Evolutionary conservation across 2,797 vertebrate species (phyloP).

Genomic region (Garrulus glandarius): DNA sequence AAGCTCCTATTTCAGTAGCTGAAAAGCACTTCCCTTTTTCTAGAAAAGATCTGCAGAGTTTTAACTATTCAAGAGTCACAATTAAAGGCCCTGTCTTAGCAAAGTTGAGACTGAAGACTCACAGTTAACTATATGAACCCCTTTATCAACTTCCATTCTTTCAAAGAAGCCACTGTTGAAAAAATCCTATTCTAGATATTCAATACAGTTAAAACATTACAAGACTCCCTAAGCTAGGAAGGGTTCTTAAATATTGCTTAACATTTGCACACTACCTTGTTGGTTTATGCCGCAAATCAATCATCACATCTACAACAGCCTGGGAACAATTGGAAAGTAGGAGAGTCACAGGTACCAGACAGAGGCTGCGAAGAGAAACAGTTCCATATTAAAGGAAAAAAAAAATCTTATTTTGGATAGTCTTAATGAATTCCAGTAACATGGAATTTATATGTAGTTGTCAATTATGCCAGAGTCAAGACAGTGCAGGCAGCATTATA

Average conservation of each 20-base stretch:
- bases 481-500: background rate
- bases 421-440: background rate
- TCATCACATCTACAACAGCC: constrained; percentile 89
- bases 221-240: background rate
- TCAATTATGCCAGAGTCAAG: background rate
- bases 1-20: background rate
- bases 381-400: background rate
- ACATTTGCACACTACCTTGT: constrained; percentile 77
- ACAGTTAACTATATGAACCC: background rate
- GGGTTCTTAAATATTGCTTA: background rate
- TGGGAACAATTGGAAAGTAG: constrained; percentile 91
- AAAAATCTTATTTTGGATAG: background rate
- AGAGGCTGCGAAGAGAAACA: constrained; percentile 80
- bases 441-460: background rate
- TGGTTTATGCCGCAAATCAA: constrained; percentile 90
- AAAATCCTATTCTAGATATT: background rate
- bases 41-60: background rate
- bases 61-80: background rate
- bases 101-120: background rate
- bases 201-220: background rate
- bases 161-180: background rate
- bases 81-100: background rate
- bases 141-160: background rate
- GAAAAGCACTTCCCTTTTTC: background rate
- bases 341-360: constrained; percentile 91